A percentile compares a stretch with the other conserved stretches of the same genome.
These are phyloP conservation scores for Drosophila bocqueti DNA, from an alignment of 1,140 invertebrate genomes.

Conservation along the genomic window DNA sequence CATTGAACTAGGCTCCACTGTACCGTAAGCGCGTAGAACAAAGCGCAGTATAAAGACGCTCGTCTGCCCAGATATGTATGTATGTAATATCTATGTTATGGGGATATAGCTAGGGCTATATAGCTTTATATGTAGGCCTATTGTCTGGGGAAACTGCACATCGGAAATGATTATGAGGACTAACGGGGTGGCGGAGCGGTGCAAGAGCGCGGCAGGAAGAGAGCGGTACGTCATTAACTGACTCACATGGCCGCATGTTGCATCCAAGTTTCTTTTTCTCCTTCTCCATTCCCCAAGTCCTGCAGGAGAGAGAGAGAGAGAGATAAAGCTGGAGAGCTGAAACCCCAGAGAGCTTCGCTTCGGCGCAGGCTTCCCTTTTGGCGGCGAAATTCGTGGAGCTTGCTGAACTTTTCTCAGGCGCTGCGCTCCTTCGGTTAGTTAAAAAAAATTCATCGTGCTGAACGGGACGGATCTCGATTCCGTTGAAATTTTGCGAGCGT, in stretches of 20 bases:
- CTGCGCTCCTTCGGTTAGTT: slow-evolving; percentile 60
- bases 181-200: background rate
- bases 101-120: slow-evolving; percentile 19
- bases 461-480: slow-evolving; percentile 41
- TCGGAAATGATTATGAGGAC: slow-evolving; percentile 71
- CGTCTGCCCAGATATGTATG: slow-evolving; percentile 13
- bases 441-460: slow-evolving; percentile 74
- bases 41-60: slow-evolving; percentile 50
- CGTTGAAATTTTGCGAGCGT: slow-evolving; percentile 17
- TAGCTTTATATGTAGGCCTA: slow-evolving; percentile 55
- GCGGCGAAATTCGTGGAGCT: slow-evolving; percentile 32
- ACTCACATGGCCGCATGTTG: slow-evolving; percentile 78
- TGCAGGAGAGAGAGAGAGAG: slow-evolving; percentile 23
- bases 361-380: slow-evolving; percentile 38
- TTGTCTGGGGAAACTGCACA: slow-evolving; percentile 71
- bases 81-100: slow-evolving; percentile 22
- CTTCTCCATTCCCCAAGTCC: slow-evolving; percentile 32
- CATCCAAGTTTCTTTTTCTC: slow-evolving; percentile 48
- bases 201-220: slow-evolving; percentile 1
- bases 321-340: background rate
- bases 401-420: slow-evolving; percentile 35
- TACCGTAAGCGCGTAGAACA: slow-evolving; percentile 34
- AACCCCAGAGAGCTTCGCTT: slow-evolving; percentile 1
- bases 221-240: slow-evolving; percentile 57
- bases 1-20: slow-evolving; percentile 9